Conservation (phyloP, 2,113 vertebrate genomes). For the Perccottus glenii region DNA sequence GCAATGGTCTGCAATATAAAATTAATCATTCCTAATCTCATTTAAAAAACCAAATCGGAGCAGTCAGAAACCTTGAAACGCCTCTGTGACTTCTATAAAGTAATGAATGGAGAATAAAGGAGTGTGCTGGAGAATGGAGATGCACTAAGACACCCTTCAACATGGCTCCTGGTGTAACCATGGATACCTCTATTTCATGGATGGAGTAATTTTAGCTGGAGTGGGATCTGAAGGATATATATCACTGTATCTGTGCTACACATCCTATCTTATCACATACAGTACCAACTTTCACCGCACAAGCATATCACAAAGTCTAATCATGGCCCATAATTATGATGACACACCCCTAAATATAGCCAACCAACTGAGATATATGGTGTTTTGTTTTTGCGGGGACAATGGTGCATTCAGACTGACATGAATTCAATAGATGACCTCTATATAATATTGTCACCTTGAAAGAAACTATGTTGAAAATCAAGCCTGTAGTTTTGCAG, state of each 20-base stretch:
- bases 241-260: conserved; percentile 55
- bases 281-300: conserved; percentile 1
- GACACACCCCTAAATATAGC: not conserved
- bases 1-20: not conserved
- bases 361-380: not conserved
- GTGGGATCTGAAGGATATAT: conserved; percentile 73
- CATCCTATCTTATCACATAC: conserved; percentile 28
- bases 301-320: not conserved
- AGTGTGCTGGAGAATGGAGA: conserved; percentile 69
- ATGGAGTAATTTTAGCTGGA: conserved; percentile 81
- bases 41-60: conserved; percentile 52
- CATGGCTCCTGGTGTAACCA: conserved; percentile 81
- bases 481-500: conserved; percentile 1
- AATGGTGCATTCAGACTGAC: conserved; percentile 8
- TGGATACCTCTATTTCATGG: conserved; percentile 81
- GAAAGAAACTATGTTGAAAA: conserved; percentile 5
- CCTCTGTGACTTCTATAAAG: conserved; percentile 53
- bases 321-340: not conserved
- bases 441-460: not conserved
- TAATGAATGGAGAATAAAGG: conserved; percentile 67
- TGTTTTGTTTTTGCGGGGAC: conserved; percentile 19
- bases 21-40: conserved; percentile 45
- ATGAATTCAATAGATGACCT: not conserved
- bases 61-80: conserved; percentile 57
- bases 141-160: conserved; percentile 71